Evolutionary conservation across 2,797 vertebrate genomes (phyloP), one percentile per base, ranked within the genome.

Genomic region (Gymnoscopelus microlampas): DNA sequence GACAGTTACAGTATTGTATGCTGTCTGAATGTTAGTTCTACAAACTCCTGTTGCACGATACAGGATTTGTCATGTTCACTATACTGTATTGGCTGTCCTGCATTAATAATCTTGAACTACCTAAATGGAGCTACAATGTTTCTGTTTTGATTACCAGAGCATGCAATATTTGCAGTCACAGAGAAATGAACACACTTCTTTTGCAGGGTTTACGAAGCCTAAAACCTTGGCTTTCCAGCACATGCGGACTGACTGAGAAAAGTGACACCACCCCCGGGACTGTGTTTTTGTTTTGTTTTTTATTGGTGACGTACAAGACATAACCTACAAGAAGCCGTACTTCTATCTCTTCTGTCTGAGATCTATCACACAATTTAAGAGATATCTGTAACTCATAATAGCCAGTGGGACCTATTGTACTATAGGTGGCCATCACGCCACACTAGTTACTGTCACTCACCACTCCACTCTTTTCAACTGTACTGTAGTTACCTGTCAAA

Each of bases 141-240:
- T 39, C 35, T 6, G 6, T 39, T 39, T 39, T 58, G 56, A 58
- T 14, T 44, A 12, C 4, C 35, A 12, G 10, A 19, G 6, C 8
- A n/a, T 19, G 35, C 35, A 14, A n/a, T 26, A 1, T 49, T 65
- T 63, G 55, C 39, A 62, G 15, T 53, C 4, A 44, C 13, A 10
- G 12, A 14, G 12, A 53, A 47, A 24, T 19, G 5, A 60, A 68
- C 32, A 19, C 2, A 13, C 14, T 3, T 49, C 60, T 74, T 68
- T 7, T 29, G 15, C 88, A 95, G 94, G 88, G 94, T 94, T 39
- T 95, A 94, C 2, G 94, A 94, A 75, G 92, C 94, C 66, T 95
- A 91, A 90, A 78, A 29, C 39, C 24, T 15, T 12, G 7, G 49
- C 66, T 26, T 3, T n/a, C 57, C 70, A 50, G 58, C 80, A 69